phyloP scores from a whole-genome alignment of 2,888 invertebrate species.

The Conchocele bisecta region DNA sequence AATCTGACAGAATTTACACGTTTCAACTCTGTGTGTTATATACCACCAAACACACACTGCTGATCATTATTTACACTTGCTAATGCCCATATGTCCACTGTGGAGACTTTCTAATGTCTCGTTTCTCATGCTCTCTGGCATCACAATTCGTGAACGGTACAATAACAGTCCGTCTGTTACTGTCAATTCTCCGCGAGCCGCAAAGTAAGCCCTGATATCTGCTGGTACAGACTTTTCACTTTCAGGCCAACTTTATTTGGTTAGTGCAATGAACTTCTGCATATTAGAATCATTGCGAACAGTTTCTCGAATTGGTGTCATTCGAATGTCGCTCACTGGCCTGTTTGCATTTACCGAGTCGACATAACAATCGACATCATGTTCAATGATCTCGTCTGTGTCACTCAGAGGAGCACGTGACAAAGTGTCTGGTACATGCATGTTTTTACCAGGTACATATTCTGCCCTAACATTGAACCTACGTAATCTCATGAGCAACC shows the following conservation, averaged over 20 bases:
- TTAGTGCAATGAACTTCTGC: conserved; percentile 11
- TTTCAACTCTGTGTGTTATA: conserved; percentile 17
- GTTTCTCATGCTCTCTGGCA: no score
- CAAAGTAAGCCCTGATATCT: background rate
- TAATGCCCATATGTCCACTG: conserved; percentile 52
- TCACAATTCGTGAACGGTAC: no score
- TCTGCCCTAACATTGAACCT: conserved; percentile 34
- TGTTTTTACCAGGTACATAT: conserved; percentile 46
- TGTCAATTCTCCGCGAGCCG: no score
- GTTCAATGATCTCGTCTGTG: conserved; percentile 1
- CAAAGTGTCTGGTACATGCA: conserved; percentile 55
- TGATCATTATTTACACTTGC: conserved; percentile 50
- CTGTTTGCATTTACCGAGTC: conserved; percentile 2
- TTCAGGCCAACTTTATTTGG: conserved; percentile 47
- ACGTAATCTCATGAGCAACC: conserved; percentile 52
- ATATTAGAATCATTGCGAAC: conserved; percentile 17
- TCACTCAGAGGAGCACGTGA: conserved; percentile 28
- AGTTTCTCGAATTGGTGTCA: conserved; percentile 15
- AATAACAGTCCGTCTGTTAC: no score
- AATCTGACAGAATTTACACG: conserved; percentile 41
- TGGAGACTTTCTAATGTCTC: conserved; percentile 7
- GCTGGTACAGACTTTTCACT: background rate
- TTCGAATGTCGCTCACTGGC: conserved; percentile 22
- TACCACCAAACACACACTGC: conserved; percentile 52
- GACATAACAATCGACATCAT: conserved; percentile 32